Evolutionary conservation across 2,113 vertebrate genomes (phyloP).

Genomic region (Australoheros scitulus): DNA sequence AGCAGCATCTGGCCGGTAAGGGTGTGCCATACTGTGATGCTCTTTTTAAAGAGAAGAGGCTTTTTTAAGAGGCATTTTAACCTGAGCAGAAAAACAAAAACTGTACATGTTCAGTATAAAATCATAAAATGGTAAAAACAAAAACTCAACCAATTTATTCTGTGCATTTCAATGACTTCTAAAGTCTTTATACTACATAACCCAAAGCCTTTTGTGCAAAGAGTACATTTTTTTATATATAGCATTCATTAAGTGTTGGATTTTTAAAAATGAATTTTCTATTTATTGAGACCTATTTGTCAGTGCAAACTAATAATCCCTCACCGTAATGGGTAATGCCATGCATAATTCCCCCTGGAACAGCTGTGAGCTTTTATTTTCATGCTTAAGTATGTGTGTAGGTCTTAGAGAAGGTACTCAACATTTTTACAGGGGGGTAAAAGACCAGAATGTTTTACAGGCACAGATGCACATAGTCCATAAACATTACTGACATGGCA

Average conservation of each 20-base stretch:
- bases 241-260: neutral
- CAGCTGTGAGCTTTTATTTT: neutral
- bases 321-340: slow-evolving; percentile 17
- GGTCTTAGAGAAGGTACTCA: slow-evolving; percentile 23
- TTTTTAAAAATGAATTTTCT: neutral
- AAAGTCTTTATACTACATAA: neutral
- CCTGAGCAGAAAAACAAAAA: neutral
- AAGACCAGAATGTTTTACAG: slow-evolving; percentile 46
- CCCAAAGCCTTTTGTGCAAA: neutral
- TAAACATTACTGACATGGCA: slow-evolving; percentile 52
- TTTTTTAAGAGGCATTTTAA: neutral
- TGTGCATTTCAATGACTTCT: neutral
- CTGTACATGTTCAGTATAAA: neutral
- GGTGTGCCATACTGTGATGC: too few species aligned
- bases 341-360: slow-evolving; percentile 21
- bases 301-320: slow-evolving; percentile 7
- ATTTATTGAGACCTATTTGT: neutral
- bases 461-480: slow-evolving; percentile 31
- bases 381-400: neutral
- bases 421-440: slow-evolving; percentile 30
- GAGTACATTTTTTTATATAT: neutral
- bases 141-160: neutral
- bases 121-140: too few species aligned
- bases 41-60: too few species aligned
- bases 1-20: neutral